phyloP scores from a whole-genome alignment of 2,888 invertebrate species.

The Trachelus stipa region DNA sequence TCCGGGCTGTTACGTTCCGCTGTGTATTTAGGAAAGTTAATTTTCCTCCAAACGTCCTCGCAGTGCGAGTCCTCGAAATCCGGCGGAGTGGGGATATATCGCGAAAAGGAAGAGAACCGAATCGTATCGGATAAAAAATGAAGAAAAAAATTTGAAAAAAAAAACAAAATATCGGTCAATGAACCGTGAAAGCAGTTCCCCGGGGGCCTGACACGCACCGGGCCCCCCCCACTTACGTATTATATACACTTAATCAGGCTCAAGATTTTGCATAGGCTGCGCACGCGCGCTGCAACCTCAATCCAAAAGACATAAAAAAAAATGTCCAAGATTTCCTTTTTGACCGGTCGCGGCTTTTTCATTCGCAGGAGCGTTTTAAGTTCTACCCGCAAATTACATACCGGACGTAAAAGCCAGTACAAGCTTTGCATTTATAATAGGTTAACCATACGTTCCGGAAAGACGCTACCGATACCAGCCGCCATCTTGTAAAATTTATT shows the following conservation, averaged over 20 bases:
- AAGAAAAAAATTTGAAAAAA: not conserved
- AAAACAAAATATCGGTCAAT: constrained; percentile 28
- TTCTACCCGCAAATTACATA: not conserved
- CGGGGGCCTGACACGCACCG: constrained; percentile 21
- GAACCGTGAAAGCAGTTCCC: constrained; percentile 27
- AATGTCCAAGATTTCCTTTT: not conserved
- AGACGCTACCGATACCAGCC: not conserved
- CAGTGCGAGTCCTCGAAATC: not conserved
- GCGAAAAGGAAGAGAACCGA: not conserved
- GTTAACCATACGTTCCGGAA: not conserved
- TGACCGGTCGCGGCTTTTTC: constrained; percentile 6
- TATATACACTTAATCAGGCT: constrained; percentile 15
- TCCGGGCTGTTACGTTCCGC: not conserved
- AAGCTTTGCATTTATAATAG: constrained; percentile 1
- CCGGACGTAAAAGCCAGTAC: not conserved
- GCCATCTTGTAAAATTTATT: not conserved
- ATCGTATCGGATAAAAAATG: not conserved
- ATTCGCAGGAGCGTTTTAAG: not conserved
- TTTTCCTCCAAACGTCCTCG: not conserved
- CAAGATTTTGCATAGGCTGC: constrained; percentile 27
- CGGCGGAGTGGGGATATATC: not conserved
- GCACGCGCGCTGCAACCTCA: constrained; percentile 17
- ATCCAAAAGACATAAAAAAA: constrained; percentile 13
- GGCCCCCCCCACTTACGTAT: constrained; percentile 18
- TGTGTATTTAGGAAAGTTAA: not conserved